A percentile compares a stretch with the other conserved stretches of the same genome.
Conservation (phyloP, 1,140 invertebrate genomes). For the Phymorhynchus buccinoides region DNA sequence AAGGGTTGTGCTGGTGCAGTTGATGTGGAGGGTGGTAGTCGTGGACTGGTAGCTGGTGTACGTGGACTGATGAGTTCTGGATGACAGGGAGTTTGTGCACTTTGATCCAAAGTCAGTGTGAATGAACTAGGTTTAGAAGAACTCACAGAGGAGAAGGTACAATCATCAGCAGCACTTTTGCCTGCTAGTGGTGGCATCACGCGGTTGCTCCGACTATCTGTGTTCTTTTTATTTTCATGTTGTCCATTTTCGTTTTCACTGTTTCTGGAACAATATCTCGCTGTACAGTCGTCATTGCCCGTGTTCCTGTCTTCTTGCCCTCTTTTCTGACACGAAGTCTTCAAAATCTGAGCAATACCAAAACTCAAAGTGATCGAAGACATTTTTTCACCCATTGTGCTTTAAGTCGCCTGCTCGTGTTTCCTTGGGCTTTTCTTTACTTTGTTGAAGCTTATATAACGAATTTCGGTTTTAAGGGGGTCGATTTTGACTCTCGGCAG, state of each 20-base stretch:
- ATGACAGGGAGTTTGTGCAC: neutral
- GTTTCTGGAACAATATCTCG: neutral
- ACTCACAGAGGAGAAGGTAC: neutral
- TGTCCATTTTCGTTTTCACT: neutral
- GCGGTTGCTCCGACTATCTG: neutral
- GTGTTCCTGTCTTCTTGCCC: neutral
- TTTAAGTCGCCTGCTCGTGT: no score
- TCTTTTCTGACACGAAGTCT: neutral
- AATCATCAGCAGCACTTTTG: neutral
- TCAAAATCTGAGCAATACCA: constrained; percentile 34
- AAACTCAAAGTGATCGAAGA: constrained; percentile 1
- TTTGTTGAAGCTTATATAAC: no score
- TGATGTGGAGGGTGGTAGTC: neutral
- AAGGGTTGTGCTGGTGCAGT: neutral
- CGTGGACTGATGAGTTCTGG: neutral
- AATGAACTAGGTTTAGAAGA: neutral
- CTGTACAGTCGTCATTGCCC: neutral
- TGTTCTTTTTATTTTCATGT: neutral
- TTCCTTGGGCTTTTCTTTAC: no score
- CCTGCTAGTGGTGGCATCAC: neutral
- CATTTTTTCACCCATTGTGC: neutral
- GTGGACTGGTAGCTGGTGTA: neutral
- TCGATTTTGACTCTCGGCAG: no score
- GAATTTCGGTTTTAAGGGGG: no score
- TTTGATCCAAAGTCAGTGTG: neutral